Evolutionary conservation across 2,888 invertebrate species (phyloP), one percentile per base, ranked within the genome.

Genomic region (Lydus trimaculatus): DNA sequence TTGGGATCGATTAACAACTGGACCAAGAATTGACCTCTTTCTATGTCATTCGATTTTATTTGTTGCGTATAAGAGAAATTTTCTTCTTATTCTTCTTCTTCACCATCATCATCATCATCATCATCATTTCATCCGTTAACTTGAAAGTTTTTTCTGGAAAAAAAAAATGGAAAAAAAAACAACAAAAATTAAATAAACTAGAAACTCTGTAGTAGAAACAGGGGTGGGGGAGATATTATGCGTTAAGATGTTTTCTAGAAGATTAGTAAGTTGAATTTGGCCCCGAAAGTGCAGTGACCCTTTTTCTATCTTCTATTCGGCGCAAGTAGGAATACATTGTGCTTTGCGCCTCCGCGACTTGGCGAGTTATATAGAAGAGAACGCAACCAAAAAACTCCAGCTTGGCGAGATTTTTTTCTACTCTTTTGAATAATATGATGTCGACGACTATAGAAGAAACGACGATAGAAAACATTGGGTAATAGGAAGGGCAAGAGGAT

Each of bases 291-390:
- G 79, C 82, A 83, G 79, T 83, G 83, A 83, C 82, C 83, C 79
- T 77, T 78, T 56, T 56, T 43, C 36, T 33, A 9, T 39, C 15
- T 15, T 52, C 52, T 56, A 56, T 56, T 83, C 83, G 82, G 80
- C 83, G 81, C 83, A 84, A 84, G 84, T 83, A 82, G 79, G 81
- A 84, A 84, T 82, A 81, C 82, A 84, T 84, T 84, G 84, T 82
- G 84, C 80, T 80, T 79, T 75, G 82, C 82, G 81, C 80, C 82
- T 82, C 80, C 81, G 78, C 80, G 80, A 81, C 78, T 78, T 75
- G 76, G 48, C 33, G 31, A 48, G 39, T 11, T 11, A 33, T 33
- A n/a, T 3, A 28, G 33, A 33, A 7, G 64, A 52, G 66, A 66
- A 64, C 72, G 58, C 62, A 65, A 52, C 61, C 62, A n/a, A 31